Evolutionary conservation across 2,797 vertebrate species (phyloP).

Genomic region (Salarias fasciatus): DNA sequence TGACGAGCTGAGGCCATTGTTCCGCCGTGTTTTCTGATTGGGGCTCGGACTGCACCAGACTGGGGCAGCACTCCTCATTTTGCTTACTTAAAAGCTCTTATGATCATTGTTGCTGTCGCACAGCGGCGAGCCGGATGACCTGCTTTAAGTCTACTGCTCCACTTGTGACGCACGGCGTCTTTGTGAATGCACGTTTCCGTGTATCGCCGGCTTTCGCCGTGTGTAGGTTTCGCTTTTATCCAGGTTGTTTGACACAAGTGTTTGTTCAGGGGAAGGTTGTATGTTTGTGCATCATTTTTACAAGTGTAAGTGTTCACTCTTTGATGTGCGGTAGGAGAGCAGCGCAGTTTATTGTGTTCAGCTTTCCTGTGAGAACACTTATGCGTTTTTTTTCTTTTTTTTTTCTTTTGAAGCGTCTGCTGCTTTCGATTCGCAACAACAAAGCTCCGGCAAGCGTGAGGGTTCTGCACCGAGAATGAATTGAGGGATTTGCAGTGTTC

Average conservation of each 20-base stretch:
- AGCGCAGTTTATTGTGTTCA: conserved; percentile 30
- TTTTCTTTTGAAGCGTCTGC: conserved; percentile 45
- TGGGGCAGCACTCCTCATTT: background rate
- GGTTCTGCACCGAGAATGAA: conserved; percentile 17
- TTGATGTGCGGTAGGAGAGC: conserved; percentile 48
- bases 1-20: conserved; percentile 29
- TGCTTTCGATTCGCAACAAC: conserved; percentile 25
- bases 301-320: conserved; percentile 55
- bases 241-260: too few relatives aligned
- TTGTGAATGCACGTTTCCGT: background rate
- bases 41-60: conserved; percentile 36
- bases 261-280: conserved; percentile 6
- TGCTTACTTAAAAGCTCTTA: conserved; percentile 28
- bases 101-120: conserved; percentile 36
- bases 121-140: conserved; percentile 25
- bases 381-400: conserved; percentile 21
- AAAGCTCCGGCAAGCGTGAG: conserved; percentile 27
- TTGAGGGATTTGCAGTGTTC: conserved; percentile 45
- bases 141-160: conserved; percentile 17
- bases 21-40: conserved; percentile 44
- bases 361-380: conserved; percentile 27
- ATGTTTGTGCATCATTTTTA: conserved; percentile 27
- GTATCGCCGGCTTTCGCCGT: background rate
- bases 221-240: too few relatives aligned
- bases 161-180: conserved; percentile 17